Base-by-base conservation (phyloP, 2,888 invertebrate genomes). In the Corythucha ciliata region DNA sequence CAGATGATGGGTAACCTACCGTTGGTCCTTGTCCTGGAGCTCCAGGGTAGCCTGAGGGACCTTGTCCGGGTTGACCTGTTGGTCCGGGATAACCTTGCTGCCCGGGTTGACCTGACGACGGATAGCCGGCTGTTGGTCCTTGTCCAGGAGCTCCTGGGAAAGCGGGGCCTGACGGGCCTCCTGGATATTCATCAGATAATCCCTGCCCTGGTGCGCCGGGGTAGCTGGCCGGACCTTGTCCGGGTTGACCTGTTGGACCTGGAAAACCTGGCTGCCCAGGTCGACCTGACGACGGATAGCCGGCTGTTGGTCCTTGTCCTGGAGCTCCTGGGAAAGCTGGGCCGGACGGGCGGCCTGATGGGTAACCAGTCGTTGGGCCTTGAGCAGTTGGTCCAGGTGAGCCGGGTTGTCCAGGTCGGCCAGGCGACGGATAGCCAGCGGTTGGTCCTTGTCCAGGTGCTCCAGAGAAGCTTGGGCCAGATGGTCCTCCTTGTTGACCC, bases 101-200 rank as follows among this genome's bases (percentile, higher is more conserved):
- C 16, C 29, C 29, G 8, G 26, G 49, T 32, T 33, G 42, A 4
- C 42, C 42, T 4, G 42, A 14, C 3, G 20, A n/a, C n/a, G n/a
- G n/a, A n/a, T n/a, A n/a, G n/a, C n/a, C n/a, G n/a, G n/a, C n/a
- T n/a, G 25, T 40, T 40, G 40, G 16, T 6, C 16, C 20, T 16
- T 21, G 39, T 39, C 39, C 24, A n/a, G n/a, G n/a, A n/a, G n/a
- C n/a, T 58, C 57, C 63, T 37, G 52, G 54, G 8, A 53, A 46
- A 29, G 53, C 54, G 44, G 56, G 59, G 18, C 61, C 59, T 8
- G 61, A 61, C 41, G 40, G 50, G 7, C 44, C 47, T 20, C 55
- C 54, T 27, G 69, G 65, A 57, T 64, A 67, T 3, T 63, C 60
- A n/a, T 65, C 63, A 25, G 67, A 34, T n/a, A 37, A 37, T 22